Conservation (phyloP, 1,140 invertebrate species). For the Thalassaphorura encarpata region DNA sequence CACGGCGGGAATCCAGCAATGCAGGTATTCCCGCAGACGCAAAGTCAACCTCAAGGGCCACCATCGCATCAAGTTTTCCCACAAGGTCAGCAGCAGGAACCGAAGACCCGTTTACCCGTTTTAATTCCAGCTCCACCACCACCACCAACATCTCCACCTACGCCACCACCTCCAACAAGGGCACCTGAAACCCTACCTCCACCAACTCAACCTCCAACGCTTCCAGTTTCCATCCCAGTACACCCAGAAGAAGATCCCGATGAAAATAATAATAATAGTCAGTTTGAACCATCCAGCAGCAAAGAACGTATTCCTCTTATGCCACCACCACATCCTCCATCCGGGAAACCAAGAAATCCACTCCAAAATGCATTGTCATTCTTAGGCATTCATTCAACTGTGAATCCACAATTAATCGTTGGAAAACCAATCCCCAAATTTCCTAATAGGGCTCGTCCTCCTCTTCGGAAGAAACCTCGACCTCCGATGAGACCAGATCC, state of each 20-base stretch:
- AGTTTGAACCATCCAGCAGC: neutral
- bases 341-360: constrained; percentile 1
- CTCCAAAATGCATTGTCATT: constrained; percentile 11
- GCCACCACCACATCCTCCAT: neutral
- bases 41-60: neutral
- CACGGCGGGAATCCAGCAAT: neutral
- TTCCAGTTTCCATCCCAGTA: too few relatives aligned
- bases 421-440: constrained; percentile 7
- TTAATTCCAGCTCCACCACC: constrained; percentile 6
- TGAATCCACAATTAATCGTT: constrained; percentile 8
- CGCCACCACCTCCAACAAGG: neutral
- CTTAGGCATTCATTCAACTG: constrained; percentile 20
- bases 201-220: too few relatives aligned
- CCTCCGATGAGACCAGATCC: neutral
- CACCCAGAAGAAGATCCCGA: too few relatives aligned
- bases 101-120: neutral
- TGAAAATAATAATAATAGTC: neutral
- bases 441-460: too few relatives aligned
- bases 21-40: neutral
- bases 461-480: too few relatives aligned
- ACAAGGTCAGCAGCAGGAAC: neutral
- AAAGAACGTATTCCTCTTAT: neutral
- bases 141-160: neutral
- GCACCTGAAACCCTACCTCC: neutral
- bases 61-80: neutral